Evolutionary conservation across 2,113 vertebrate species (phyloP).

Genomic region (Phainopepla nitens): DNA sequence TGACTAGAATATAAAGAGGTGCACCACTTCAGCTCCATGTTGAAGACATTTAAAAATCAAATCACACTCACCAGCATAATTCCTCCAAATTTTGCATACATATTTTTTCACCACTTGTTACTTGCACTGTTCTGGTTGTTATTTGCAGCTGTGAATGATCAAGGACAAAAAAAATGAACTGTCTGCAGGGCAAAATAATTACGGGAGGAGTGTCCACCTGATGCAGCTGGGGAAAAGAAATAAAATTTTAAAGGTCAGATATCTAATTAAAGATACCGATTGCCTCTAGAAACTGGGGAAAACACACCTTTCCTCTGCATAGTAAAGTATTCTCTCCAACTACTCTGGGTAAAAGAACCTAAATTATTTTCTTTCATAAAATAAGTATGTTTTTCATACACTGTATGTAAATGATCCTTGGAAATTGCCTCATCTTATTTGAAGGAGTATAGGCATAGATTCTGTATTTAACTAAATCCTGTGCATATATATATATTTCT

Average conservation of each 20-base stretch:
- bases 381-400: not conserved
- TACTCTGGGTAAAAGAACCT: not conserved
- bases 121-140: not conserved
- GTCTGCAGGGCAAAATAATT: not conserved
- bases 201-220: not conserved
- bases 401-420: not conserved
- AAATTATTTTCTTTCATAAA: not conserved
- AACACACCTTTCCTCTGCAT: not conserved
- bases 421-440: not conserved
- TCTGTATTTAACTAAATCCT: not conserved
- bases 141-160: not conserved
- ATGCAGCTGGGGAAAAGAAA: not conserved
- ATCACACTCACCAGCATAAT: not conserved
- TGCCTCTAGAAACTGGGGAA: not conserved
- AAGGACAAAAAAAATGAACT: not conserved
- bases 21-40: not conserved
- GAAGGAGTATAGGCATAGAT: not conserved
- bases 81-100: not conserved
- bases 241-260: slow-evolving; percentile 6
- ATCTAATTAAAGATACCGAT: not conserved
- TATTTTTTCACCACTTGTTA: not conserved
- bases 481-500: not conserved
- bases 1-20: not conserved
- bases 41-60: not conserved
- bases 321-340: not conserved